Base-by-base conservation (phyloP, 2,888 invertebrate species). In the Sceliomorpha sp. region DNA sequence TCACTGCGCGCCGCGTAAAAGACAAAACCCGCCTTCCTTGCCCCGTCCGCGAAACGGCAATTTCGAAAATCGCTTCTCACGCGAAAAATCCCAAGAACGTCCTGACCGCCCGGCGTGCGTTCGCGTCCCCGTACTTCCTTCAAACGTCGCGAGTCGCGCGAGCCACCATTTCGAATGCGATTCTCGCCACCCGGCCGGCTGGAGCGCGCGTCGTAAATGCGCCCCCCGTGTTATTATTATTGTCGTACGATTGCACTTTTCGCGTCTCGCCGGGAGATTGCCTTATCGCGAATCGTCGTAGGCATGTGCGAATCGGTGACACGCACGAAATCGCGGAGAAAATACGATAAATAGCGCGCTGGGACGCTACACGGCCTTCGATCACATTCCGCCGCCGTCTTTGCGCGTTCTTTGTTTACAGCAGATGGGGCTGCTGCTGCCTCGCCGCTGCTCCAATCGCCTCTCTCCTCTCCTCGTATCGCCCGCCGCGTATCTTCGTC, bases 171-270 rank as follows among this genome's bases (percentile, higher is more conserved):
- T 17, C 39, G 20, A 39, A 20, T 20, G 39, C 7, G 17, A 39
- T n/a, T n/a, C 15, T 17, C 20, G 39, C 8, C 10, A 39, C 39
- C 39, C 39, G 39, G 39, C 39, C 39, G 39, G 39, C 20, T 8
- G 9, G 9, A 20, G n/a, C 31, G n/a, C 34, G 36, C 14, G 14
- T 8, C 8, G 15, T 10, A 14, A 36, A 39, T 9, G 20, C 2
- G 20, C n/a, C 9, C 17, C 20, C 1, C n/a, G 10, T 8, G 39
- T 1, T 20, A 15, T n/a, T 3, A 39, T 6, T 39, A 39, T 17
- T n/a, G 39, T 9, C 20, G n/a, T n/a, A 39, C 9, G 8, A 8
- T 1, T 20, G 20, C 39, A 17, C 5, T 10, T 42, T 10, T 13
- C n/a, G 10, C 13, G 2, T 42, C 26, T 24, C 10, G 27, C 8